Evolutionary conservation across 1,140 invertebrate genomes (phyloP), one percentile per base, ranked within the genome.

Genomic region (Sweltsa coloradensis): DNA sequence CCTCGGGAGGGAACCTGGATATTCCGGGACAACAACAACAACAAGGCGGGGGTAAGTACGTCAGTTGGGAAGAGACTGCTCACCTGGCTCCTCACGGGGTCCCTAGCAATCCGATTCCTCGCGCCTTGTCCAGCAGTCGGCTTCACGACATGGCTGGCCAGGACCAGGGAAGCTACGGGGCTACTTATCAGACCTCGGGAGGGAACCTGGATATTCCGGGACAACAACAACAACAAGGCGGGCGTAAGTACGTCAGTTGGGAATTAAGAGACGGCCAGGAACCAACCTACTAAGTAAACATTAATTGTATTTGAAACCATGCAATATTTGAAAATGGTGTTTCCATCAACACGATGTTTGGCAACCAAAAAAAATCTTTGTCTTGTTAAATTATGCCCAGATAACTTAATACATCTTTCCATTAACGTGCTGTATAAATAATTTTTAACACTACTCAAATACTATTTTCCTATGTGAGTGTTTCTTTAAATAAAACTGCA

Each of bases 81-180:
- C 89, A 93, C 63, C 70, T 96, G 55, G 92, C 91, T 14, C 93
- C 93, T 0, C 91, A 96, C 60, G 93, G 93, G 5, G 92, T 97
- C 16, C 92, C 92, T n/a, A 89, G 88, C 54, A 89, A 89, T 69
- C 89, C 86, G 1, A 84, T 95, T 57, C 89, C 89, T 1, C 72
- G 89, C 46, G 89, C 89, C 19, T 69, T 93, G 4, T 94, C 90
- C 46, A 91, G 85, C 55, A 81, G 74, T 40, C 75, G 83, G 52
- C 69, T 88, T 23, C 79, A 85, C 53, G 85, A 87, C 56, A 64
- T 88, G 53, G 71, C 75, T 2, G 70, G 71, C 53, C 73, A 78
- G 54, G 79, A 85, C 55, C 54, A 52, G 26, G 64, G 70, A 13
- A 58, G 64, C 24, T 87, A 87, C 61, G 83, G 83, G 45, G 81